Conservation (phyloP, 2,113 vertebrate species). For the Paramisgurnus dabryanus region DNA sequence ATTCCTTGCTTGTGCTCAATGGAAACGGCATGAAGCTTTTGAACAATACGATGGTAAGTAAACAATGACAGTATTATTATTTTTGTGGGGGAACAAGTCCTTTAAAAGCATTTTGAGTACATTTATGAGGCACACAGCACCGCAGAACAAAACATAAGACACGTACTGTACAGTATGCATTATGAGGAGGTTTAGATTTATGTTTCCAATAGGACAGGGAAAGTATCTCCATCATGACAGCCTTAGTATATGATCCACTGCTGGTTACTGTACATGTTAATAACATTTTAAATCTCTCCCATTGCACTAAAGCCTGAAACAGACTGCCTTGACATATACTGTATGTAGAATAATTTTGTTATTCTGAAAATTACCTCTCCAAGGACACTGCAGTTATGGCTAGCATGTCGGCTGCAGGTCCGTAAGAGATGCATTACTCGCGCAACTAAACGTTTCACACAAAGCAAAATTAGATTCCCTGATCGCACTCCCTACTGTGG, state of each 20-base stretch:
- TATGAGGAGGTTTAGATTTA: constrained; percentile 15
- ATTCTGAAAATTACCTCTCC: constrained; percentile 50
- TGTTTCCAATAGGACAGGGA: neutral
- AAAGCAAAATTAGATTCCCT: constrained; percentile 50
- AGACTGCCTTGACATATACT: neutral
- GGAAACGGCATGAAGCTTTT: too few species aligned
- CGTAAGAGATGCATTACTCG: constrained; percentile 53
- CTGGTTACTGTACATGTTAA: constrained; percentile 17
- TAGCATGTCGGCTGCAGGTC: constrained; percentile 43
- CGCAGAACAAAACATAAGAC: neutral
- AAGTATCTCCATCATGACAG: neutral
- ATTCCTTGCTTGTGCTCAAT: too few species aligned
- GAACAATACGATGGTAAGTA: too few species aligned
- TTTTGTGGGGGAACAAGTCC: too few species aligned
- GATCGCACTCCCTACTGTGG: constrained; percentile 18
- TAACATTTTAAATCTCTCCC: constrained; percentile 35
- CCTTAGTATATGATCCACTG: neutral
- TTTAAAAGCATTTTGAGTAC: too few species aligned
- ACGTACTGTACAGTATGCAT: neutral
- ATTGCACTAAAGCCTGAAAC: constrained; percentile 9
- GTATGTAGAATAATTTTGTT: constrained; percentile 20
- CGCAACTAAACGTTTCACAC: constrained; percentile 25
- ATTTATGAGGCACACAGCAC: neutral
- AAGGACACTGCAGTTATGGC: constrained; percentile 57
- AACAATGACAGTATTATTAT: too few species aligned